Conservation (phyloP, 2,888 invertebrate species). For the Falcaria lacertinaria region DNA sequence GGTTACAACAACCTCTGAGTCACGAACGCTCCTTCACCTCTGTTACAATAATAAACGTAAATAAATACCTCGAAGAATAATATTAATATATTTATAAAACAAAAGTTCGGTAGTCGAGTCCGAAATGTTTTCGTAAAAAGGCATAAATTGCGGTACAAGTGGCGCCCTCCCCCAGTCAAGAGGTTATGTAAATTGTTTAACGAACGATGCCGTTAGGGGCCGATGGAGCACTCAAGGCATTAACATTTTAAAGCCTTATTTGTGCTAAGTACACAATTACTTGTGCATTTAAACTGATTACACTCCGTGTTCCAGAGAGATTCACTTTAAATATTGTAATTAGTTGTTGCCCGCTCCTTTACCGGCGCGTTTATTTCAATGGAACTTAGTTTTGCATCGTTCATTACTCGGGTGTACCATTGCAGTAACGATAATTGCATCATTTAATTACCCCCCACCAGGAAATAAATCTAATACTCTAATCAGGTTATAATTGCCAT, state of each 20-base stretch:
- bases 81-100: neutral
- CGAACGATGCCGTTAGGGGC: constrained; percentile 51
- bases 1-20: no score
- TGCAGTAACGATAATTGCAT: neutral
- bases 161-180: constrained; percentile 23
- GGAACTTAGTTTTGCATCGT: neutral
- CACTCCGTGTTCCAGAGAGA: constrained; percentile 31
- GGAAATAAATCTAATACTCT: no score
- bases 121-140: neutral
- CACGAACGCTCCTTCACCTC: no score
- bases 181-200: constrained; percentile 70
- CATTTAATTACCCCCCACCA: neutral
- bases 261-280: constrained; percentile 68
- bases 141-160: constrained; percentile 1
- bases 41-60: no score
- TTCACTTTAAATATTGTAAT: constrained; percentile 53
- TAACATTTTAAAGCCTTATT: constrained; percentile 69
- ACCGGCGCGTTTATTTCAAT: constrained; percentile 9
- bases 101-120: neutral
- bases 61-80: no score
- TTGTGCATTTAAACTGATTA: constrained; percentile 66
- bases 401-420: neutral
- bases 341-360: constrained; percentile 29
- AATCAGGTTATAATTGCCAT: no score
- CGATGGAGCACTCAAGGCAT: constrained; percentile 63